phyloP scores from a whole-genome alignment of 2,113 vertebrate genomes.

The Diadophis punctatus region DNA sequence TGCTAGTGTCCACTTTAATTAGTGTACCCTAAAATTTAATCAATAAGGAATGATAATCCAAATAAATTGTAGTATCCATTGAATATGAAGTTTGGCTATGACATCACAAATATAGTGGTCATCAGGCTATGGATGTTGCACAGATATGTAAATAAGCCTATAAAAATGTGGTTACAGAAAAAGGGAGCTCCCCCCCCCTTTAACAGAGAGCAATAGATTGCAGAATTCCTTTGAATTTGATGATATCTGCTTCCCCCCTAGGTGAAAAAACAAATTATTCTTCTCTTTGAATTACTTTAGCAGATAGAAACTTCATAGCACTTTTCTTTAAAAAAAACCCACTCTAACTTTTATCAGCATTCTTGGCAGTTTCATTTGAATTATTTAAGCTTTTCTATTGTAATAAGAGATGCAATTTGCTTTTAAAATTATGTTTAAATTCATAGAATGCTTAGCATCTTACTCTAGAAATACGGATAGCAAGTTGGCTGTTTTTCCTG shows the following conservation, averaged over 20 bases:
- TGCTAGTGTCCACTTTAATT: not conserved
- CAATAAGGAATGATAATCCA: not conserved
- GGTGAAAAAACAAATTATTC: not conserved
- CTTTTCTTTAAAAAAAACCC: not conserved
- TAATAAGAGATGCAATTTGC: not conserved
- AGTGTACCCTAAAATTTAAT: not conserved
- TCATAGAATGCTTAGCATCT: not conserved
- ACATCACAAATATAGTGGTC: not conserved
- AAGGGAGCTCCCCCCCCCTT: not conserved
- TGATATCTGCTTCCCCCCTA: not conserved
- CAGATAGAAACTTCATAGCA: not conserved
- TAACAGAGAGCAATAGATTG: not conserved
- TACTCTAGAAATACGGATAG: not conserved
- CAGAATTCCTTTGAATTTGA: not conserved
- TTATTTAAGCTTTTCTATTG: not conserved
- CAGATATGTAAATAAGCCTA: not conserved
- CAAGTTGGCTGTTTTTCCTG: not conserved
- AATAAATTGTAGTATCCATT: not conserved
- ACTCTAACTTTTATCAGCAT: not conserved
- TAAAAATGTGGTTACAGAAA: not conserved
- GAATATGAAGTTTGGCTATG: not conserved
- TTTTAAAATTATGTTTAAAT: not conserved
- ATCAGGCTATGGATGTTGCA: not conserved
- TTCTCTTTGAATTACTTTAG: not conserved
- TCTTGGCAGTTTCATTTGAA: not conserved